Conservation (phyloP, 1,140 invertebrate genomes). For the Diorhabda carinulata region DNA sequence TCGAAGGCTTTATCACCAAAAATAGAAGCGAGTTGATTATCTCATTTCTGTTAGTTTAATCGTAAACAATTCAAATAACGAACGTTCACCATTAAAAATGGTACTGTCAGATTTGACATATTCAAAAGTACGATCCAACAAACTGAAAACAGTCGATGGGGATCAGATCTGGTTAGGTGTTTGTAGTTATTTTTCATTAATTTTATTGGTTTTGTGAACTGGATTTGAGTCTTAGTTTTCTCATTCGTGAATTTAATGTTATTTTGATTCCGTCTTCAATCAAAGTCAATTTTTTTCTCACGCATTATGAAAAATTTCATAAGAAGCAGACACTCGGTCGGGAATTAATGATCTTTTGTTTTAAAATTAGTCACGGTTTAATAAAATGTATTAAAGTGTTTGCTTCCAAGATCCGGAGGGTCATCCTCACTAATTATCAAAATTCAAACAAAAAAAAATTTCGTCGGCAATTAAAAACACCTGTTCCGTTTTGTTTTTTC, state of each 20-base stretch:
- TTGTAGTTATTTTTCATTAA: too few species aligned
- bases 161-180: too few species aligned
- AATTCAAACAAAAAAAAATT: slow-evolving; percentile 10
- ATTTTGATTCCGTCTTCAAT: slow-evolving; percentile 1
- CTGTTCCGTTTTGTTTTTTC: background rate
- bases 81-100: too few species aligned
- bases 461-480: slow-evolving; percentile 5
- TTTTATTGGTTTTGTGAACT: too few species aligned
- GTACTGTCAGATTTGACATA: too few species aligned
- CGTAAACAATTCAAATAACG: too few species aligned
- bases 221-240: background rate
- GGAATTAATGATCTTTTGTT: slow-evolving; percentile 22
- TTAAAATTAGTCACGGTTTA: slow-evolving; percentile 20
- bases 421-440: slow-evolving; percentile 4
- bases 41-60: too few species aligned
- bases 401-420: slow-evolving; percentile 1
- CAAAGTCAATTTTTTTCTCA: slow-evolving; percentile 11
- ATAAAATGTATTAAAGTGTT: slow-evolving; percentile 7
- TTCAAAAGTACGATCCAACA: too few species aligned
- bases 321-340: background rate
- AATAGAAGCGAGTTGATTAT: too few species aligned
- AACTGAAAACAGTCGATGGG: too few species aligned
- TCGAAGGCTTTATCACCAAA: too few species aligned
- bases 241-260: background rate
- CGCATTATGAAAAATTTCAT: slow-evolving; percentile 13